Conservation (phyloP, 2,888 invertebrate species). For the Synanthedon myopaeformis region DNA sequence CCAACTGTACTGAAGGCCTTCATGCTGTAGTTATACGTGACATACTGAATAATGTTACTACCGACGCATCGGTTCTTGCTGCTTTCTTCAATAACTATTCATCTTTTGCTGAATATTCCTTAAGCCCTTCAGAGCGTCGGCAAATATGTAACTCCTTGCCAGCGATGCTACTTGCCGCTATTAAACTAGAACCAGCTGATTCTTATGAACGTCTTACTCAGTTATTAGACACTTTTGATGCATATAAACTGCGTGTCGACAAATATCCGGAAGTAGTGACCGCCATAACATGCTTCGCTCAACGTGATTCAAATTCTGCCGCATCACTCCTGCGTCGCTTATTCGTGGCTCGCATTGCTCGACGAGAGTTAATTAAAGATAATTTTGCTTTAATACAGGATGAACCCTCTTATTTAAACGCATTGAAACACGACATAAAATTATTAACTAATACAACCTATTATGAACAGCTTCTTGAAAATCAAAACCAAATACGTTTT, state of each 20-base stretch:
- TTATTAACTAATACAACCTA: background rate
- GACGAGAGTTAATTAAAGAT: slow-evolving; percentile 25
- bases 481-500: background rate
- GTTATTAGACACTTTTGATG: slow-evolving; percentile 22
- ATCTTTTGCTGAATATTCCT: background rate
- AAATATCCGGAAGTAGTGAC: slow-evolving; percentile 16
- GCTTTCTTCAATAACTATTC: background rate
- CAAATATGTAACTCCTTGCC: background rate
- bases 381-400: slow-evolving; percentile 25
- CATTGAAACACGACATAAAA: slow-evolving; percentile 22
- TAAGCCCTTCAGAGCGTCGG: background rate
- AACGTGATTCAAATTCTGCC: slow-evolving; percentile 12
- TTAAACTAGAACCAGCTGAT: slow-evolving; percentile 6
- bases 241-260: slow-evolving; percentile 20
- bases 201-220: slow-evolving; percentile 11
- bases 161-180: background rate
- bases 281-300: slow-evolving; percentile 16
- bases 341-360: slow-evolving; percentile 23
- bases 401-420: slow-evolving; percentile 36
- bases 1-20: slow-evolving; percentile 3
- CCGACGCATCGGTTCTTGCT: background rate
- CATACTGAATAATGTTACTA: background rate
- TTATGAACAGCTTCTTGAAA: background rate
- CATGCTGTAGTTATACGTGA: slow-evolving; percentile 3
- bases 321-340: slow-evolving; percentile 19